Evolutionary conservation across 2,888 invertebrate species (phyloP).

Genomic region (Phengaris alcon): DNA sequence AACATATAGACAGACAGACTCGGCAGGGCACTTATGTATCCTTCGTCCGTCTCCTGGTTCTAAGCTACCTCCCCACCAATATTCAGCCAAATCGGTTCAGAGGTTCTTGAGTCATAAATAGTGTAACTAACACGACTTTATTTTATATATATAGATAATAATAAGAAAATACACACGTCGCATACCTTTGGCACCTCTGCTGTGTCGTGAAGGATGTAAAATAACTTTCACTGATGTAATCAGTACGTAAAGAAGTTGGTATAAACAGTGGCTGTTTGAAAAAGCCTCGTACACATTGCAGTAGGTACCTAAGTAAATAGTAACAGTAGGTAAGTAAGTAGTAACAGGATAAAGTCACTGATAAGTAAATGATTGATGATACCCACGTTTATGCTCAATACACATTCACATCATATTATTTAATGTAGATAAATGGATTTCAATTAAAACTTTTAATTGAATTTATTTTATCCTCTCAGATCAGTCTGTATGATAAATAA

Average conservation of each 20-base stretch:
- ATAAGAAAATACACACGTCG: no score
- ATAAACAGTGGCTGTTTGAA: neutral
- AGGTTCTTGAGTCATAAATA: no score
- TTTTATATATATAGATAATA: no score
- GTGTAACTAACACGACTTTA: no score
- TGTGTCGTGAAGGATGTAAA: neutral
- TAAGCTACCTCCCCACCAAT: no score
- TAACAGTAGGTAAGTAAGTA: neutral
- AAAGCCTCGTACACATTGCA: neutral
- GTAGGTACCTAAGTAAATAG: neutral
- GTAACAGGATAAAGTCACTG: neutral
- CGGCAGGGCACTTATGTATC: no score
- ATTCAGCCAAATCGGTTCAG: no score
- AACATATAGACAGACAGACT: no score
- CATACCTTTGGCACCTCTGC: neutral
- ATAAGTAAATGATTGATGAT: constrained; percentile 11
- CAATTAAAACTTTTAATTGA: constrained; percentile 17
- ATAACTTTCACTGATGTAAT: neutral
- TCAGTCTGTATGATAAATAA: constrained; percentile 11
- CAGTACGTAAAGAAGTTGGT: neutral
- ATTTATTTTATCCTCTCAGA: constrained; percentile 2
- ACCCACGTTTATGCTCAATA: constrained; percentile 10
- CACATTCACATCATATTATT: constrained; percentile 13
- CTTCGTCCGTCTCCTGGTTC: no score
- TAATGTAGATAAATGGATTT: constrained; percentile 13